phyloP scores from a whole-genome alignment of 2,888 invertebrate species.

The Ophion ellenae region DNA sequence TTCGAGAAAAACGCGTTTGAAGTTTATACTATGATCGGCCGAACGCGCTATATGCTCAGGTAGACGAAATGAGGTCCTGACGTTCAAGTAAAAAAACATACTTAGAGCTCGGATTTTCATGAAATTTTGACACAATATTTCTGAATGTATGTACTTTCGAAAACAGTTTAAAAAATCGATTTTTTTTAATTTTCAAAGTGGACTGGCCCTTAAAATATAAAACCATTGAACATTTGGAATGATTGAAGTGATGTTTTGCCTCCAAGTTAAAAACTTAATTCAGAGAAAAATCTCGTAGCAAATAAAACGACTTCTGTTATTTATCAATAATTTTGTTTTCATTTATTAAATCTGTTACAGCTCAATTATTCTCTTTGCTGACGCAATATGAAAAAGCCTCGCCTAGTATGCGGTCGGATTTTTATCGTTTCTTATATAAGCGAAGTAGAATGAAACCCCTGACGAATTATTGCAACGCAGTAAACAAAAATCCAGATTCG shows the following conservation, averaged over 20 bases:
- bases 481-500: constrained; percentile 12
- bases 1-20: too few relatives aligned
- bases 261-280: not conserved
- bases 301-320: not conserved
- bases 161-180: too few relatives aligned
- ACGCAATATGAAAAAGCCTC: constrained; percentile 75
- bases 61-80: too few relatives aligned
- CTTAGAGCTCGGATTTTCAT: too few relatives aligned
- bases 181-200: too few relatives aligned
- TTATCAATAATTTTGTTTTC: constrained; percentile 18
- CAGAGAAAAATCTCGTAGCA: not conserved
- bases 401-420: constrained; percentile 76
- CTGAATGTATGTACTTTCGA: too few relatives aligned
- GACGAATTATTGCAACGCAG: constrained; percentile 69
- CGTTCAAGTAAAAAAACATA: too few relatives aligned
- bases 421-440: constrained; percentile 82
- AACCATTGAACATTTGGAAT: not conserved
- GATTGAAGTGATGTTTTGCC: not conserved
- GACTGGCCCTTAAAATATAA: not conserved
- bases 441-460: constrained; percentile 78
- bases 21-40: too few relatives aligned
- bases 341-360: constrained; percentile 66
- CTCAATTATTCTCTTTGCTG: constrained; percentile 75
- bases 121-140: too few relatives aligned
- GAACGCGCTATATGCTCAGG: too few relatives aligned